Percentiles rank a stretch among this genome's conserved stretches.
Evolutionary conservation across 2,797 vertebrate genomes (phyloP).

Genomic region (Heliangelus exortis): DNA sequence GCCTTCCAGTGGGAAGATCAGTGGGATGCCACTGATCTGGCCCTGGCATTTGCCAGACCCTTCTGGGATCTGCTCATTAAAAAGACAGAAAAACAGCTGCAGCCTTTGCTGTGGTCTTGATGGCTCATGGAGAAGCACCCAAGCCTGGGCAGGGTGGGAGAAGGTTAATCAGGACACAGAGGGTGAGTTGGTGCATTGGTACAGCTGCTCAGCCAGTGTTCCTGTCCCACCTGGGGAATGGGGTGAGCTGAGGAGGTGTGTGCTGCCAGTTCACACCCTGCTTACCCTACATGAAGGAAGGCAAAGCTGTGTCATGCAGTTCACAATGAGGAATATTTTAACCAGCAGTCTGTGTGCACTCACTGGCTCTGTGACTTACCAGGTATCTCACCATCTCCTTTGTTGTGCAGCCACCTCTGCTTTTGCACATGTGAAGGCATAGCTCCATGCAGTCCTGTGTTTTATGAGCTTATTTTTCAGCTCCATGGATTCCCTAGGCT

Average conservation of each 20-base stretch:
- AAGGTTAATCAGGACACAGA: neutral
- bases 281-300: fast-evolving
- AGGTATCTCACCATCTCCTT: neutral
- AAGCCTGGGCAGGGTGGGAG: neutral
- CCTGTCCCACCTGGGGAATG: fast-evolving
- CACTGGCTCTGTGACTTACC: neutral
- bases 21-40: neutral
- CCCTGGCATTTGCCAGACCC: neutral
- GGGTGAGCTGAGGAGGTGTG: neutral
- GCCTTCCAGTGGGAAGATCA: neutral
- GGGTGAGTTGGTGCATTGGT: neutral
- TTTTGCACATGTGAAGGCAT: neutral
- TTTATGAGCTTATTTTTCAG: neutral
- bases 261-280: neutral
- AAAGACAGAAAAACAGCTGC: neutral
- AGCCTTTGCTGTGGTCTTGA: neutral
- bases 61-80: neutral
- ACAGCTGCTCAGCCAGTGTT: fast-evolving
- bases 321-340: fast-evolving
- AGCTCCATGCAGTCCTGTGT: neutral
- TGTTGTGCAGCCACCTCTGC: neutral
- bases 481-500: neutral
- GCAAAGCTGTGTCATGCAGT: neutral
- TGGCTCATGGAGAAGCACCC: neutral
- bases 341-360: fast-evolving